These are phyloP conservation scores for Ephydatia muelleri DNA, from an alignment of 37 sponge, comb jelly and placozoan genomes.

Conservation along the genomic window DNA sequence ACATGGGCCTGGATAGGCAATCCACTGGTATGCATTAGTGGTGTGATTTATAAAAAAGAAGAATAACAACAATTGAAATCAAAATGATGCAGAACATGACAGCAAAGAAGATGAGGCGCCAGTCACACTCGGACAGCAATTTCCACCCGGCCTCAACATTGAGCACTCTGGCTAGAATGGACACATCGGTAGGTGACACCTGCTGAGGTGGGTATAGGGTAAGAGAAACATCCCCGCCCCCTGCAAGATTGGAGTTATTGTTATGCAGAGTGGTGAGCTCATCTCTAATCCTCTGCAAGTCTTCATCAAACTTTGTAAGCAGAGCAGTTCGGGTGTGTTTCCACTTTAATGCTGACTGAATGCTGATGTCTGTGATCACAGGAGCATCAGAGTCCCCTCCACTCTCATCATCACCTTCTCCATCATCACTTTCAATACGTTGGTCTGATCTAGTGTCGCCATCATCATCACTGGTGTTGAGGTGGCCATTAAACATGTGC, in stretches of 20 bases:
- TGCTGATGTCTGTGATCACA: constrained; percentile 40
- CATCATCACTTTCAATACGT: neutral
- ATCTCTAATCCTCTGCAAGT: constrained; percentile 66
- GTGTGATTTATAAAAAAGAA: neutral
- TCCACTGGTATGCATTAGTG: neutral
- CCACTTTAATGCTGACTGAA: constrained; percentile 74
- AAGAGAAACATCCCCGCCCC: constrained; percentile 23
- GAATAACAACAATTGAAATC: neutral
- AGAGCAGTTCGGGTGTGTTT: constrained; percentile 52
- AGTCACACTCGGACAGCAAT: neutral
- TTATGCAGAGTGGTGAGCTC: neutral
- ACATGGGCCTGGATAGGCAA: too few relatives aligned
- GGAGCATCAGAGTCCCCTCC: constrained; percentile 50
- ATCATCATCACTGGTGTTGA: neutral
- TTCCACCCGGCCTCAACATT: neutral
- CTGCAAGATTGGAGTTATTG: constrained; percentile 24
- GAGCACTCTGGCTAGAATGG: neutral
- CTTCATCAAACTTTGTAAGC: constrained; percentile 61
- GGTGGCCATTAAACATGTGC: neutral
- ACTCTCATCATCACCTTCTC: constrained; percentile 58
- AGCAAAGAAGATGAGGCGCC: neutral
- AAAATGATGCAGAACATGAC: neutral
- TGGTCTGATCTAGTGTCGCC: constrained; percentile 19
- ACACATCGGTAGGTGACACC: neutral
- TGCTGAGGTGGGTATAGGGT: constrained; percentile 10